Evolutionary conservation across 2,888 invertebrate species (phyloP).

Genomic region (Tipula lateralis): DNA sequence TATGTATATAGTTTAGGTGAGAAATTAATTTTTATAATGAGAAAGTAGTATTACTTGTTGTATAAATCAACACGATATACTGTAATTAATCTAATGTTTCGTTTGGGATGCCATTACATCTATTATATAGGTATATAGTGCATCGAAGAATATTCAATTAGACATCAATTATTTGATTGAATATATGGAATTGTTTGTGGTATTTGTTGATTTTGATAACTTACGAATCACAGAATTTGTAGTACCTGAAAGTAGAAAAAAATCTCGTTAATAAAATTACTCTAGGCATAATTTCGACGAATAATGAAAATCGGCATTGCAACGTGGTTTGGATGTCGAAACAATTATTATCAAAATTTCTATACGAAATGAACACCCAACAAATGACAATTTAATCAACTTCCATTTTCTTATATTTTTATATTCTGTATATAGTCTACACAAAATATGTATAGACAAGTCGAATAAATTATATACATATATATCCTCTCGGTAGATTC

Average conservation of each 20-base stretch:
- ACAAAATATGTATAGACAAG: neutral
- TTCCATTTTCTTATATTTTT: neutral
- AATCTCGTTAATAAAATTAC: neutral
- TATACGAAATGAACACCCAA: neutral
- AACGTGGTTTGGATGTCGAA: neutral
- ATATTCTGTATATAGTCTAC: neutral
- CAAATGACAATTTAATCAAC: neutral
- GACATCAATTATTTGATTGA: neutral
- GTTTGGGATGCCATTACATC: neutral
- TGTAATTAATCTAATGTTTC: neutral
- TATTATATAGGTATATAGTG: neutral
- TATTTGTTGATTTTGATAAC: neutral
- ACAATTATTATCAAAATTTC: neutral
- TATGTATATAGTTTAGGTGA: neutral
- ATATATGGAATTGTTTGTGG: neutral
- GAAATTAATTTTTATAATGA: neutral
- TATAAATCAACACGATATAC: neutral
- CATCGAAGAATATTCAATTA: neutral
- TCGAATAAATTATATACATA: neutral
- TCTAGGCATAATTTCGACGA: too few relatives aligned
- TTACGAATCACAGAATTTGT: slow-evolving; percentile 15
- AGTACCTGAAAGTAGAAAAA: neutral
- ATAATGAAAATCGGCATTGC: neutral
- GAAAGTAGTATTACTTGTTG: neutral
- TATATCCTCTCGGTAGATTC: neutral